Evolutionary conservation across 2,113 vertebrate genomes (phyloP), one percentile per base, ranked within the genome.

Genomic region (Ploceus nigricollis): DNA sequence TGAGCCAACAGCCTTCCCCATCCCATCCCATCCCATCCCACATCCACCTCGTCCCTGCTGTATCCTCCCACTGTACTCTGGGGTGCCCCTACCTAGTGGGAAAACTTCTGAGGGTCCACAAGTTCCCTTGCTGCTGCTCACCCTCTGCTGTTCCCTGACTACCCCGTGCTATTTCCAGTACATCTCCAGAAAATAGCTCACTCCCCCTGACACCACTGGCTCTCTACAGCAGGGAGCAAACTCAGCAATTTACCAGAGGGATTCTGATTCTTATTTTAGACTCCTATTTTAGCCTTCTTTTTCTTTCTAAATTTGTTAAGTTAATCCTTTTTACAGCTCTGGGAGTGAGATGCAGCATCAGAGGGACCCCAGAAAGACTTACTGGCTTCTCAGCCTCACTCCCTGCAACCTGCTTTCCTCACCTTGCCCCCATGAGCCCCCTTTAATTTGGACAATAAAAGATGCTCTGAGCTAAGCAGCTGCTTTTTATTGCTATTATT

Each of bases 261-360:
- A 97, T 96, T 96, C 92, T 97, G 92, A 47, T 94, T 94, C 96
- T 89, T 95, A 93, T 96, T 96, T 97, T 95, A 95, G 92, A 81
- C 64, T 92, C 40, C 64, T 92, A 64, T 90, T 95, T 94, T 86
- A 93, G 72, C 44, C 60, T 83, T 90, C 68, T 83, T 93, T 90
- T 94, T 80, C 64, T 69, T 85, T 94, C 73, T 84, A 87, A 75
- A 94, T 86, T 86, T 94, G 63, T 82, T 27, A 68, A 82, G 35
- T 90, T 92, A 96, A 96, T 94, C 86, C 86, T 20, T 95, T 89
- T 92, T 84, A 71, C 72, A 94, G 90, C 68, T 71, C 72, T 92
- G 80, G 57, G 80, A 94, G 28, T 0, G 1, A 70, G 63, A 28
- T 77, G 69, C 60, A 73, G 72, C 79, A n/a, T 39, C 0, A 0